Percentiles rank a stretch among this genome's conserved stretches.
Conservation (phyloP, 2,888 invertebrate species). For the Xestia rhomboidea region DNA sequence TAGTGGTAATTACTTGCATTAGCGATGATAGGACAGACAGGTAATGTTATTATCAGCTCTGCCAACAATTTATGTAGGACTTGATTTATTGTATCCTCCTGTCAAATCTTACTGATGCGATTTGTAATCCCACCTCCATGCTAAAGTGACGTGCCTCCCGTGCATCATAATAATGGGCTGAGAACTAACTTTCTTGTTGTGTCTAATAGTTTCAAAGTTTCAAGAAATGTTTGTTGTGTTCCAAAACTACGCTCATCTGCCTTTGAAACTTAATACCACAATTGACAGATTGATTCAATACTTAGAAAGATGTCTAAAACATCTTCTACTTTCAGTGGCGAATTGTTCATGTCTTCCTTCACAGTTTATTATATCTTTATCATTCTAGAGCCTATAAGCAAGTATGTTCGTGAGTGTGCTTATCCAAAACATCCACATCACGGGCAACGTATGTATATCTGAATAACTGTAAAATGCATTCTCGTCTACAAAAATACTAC, state of each 20-base stretch:
- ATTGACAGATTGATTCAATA: background rate
- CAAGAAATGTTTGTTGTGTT: background rate
- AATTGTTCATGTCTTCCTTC: background rate
- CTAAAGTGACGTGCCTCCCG: background rate
- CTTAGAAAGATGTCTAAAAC: background rate
- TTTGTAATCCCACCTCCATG: conserved; percentile 1
- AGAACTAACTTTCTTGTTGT: background rate
- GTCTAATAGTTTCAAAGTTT: background rate
- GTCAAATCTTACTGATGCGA: conserved; percentile 25
- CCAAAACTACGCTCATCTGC: background rate
- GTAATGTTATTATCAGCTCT: conserved; percentile 42
- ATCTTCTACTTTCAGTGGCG: background rate
- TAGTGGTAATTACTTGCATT: conserved; percentile 65
- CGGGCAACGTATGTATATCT: too few species aligned
- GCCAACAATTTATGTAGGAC: conserved; percentile 34
- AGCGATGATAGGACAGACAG: conserved; percentile 30
- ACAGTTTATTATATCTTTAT: background rate
- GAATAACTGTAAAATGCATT: background rate
- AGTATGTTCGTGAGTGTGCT: background rate
- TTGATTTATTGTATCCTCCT: conserved; percentile 35
- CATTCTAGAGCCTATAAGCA: background rate
- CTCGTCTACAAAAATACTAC: conserved; percentile 4
- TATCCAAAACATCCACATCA: background rate
- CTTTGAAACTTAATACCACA: background rate
- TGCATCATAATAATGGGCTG: background rate